Evolutionary conservation across 2,888 invertebrate species (phyloP).

Genomic region (Ptychoptera albimana): DNA sequence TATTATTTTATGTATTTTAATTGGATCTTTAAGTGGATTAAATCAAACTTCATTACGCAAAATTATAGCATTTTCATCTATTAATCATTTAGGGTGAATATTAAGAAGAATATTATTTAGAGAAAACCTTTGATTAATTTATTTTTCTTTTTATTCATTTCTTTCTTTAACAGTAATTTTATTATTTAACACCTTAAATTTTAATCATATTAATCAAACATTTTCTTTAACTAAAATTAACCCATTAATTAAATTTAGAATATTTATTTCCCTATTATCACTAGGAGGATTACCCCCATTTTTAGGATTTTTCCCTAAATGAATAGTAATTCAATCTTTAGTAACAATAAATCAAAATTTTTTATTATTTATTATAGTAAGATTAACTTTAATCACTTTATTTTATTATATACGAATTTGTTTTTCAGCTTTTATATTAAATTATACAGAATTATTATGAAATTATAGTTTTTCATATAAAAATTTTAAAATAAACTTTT

Average conservation of each 20-base stretch:
- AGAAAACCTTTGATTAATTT: constrained; percentile 33
- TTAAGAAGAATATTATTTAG: constrained; percentile 31
- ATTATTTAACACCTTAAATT: constrained; percentile 33
- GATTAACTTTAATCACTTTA: constrained; percentile 37
- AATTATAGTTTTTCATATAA: constrained; percentile 23
- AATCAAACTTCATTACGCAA: constrained; percentile 39
- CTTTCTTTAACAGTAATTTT: constrained; percentile 32
- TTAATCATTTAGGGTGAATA: constrained; percentile 46
- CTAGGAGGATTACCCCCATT: constrained; percentile 42
- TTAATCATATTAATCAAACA: constrained; percentile 36
- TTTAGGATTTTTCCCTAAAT: constrained; percentile 45
- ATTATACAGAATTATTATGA: constrained; percentile 34
- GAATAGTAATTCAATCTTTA: constrained; percentile 38
- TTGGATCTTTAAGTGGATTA: constrained; percentile 35
- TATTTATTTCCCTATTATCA: constrained; percentile 38
- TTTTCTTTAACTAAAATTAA: constrained; percentile 26
- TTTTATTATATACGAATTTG: constrained; percentile 39
- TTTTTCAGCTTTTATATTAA: constrained; percentile 33
- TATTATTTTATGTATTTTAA: constrained; percentile 32
- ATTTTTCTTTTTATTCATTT: constrained; percentile 32
- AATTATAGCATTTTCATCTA: constrained; percentile 44
- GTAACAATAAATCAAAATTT: constrained; percentile 30
- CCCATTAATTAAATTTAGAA: constrained; percentile 32
- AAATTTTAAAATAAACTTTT: constrained; percentile 17
- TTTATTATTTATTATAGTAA: constrained; percentile 32